Base-by-base conservation (phyloP, 2,113 vertebrate genomes). In the Austrofundulus limnaeus region DNA sequence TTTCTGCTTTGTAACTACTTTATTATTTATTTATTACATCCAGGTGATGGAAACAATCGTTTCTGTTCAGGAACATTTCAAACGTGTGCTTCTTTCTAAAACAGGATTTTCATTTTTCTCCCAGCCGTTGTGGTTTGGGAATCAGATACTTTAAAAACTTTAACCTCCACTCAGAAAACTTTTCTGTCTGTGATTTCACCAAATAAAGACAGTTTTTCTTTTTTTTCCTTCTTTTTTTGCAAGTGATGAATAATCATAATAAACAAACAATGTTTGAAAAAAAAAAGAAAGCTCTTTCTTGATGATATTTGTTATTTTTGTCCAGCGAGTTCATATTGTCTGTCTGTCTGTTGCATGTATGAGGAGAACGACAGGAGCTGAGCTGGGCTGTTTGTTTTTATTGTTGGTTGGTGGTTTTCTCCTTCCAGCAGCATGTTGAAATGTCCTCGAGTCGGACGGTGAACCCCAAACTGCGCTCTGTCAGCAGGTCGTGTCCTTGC, bases 261-360 rank as follows among this genome's bases (percentile, higher is more conserved):
- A 39, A 80, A 38, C 39, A 68, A 53, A 77, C 64, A 82, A 82
- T 87, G 84, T 83, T 85, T 85, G 82, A 37, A 47, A 48, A 48
- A 21, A 24, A 28, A n/a, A n/a, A n/a, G n/a, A 28, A 28, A 4
- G 28, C 28, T 28, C 12, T 11, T 19, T 19, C 45, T 21, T 38
- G 39, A 28, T 28, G 7, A 28, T 28, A 28, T 28, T 28, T 28
- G 3, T 28, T 28, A 4, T 28, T 28, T 7, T 56, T 8, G 10
- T 45, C 1, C 37, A 56, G 61, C 47, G n/a, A n/a, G 41, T 58
- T 48, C 47, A 57, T 21, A 48, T 28, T 25, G 48, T 42, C 24
- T 16, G 11, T 72, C 45, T 43, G 16, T 24, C 21, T 47, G 49
- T 16, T 56, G 72, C 57, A 49, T 55, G 65, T 28, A 39, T 54